Conservation (phyloP, 2,113 vertebrate genomes). For the pig (Sus scrofa) region DNA sequence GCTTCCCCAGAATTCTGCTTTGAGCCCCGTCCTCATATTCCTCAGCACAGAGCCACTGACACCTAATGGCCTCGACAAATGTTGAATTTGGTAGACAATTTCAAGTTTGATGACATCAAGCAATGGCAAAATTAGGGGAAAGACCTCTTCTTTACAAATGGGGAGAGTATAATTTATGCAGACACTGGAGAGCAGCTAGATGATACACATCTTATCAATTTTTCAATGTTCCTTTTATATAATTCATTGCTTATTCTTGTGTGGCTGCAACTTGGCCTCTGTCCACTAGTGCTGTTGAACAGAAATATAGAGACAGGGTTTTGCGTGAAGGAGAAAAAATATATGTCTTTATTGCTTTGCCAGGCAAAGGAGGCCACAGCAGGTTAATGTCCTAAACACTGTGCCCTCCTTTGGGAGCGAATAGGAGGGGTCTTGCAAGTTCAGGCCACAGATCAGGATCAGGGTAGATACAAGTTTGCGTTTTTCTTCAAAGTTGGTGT, state of each 20-base stretch:
- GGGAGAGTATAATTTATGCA: not conserved
- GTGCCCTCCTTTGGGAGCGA: no score
- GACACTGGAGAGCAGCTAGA: not conserved
- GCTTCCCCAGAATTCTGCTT: not conserved
- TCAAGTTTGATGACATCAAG: not conserved
- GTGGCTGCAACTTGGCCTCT: no score
- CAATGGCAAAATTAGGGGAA: not conserved
- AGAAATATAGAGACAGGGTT: no score
- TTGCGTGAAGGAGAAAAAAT: no score
- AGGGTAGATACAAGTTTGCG: no score
- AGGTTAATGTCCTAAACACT: no score
- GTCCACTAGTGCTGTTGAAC: no score
- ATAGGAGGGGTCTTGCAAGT: no score
- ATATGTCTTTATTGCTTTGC: no score
- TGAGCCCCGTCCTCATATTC: not conserved
- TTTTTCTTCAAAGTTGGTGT: no score
- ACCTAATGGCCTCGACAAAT: not conserved
- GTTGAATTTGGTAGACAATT: not conserved
- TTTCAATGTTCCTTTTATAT: not conserved
- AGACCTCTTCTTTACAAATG: not conserved
- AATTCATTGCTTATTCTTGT: not conserved
- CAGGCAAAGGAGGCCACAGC: no score
- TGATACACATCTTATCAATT: not conserved
- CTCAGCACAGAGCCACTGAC: not conserved
- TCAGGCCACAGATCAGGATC: no score